Conservation (phyloP, 2,888 invertebrate species). For the Zhuqinia jingwanae region DNA sequence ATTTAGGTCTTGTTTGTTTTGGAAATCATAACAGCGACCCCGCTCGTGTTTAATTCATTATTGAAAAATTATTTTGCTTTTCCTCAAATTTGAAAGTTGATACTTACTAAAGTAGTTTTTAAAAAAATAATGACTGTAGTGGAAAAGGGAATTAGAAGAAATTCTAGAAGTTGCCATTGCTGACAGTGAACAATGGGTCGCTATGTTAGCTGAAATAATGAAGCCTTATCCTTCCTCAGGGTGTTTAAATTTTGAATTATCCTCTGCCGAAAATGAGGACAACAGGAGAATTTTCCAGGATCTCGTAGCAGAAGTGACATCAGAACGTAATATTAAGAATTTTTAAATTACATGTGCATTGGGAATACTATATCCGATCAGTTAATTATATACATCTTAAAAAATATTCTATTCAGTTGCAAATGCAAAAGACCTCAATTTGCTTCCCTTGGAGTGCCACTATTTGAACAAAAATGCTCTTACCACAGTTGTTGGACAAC, state of each 20-base stretch:
- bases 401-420: conserved; percentile 81
- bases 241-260: conserved; percentile 92
- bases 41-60: no score
- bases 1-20: no score
- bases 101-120: neutral
- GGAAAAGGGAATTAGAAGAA: conserved; percentile 95
- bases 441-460: conserved; percentile 97
- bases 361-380: no score
- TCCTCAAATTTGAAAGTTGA: no score
- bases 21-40: no score
- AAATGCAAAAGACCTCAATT: conserved; percentile 88
- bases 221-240: conserved; percentile 95
- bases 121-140: conserved; percentile 85
- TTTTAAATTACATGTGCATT: no score
- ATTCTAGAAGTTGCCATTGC: conserved; percentile 95
- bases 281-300: conserved; percentile 95
- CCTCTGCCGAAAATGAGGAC: conserved; percentile 89
- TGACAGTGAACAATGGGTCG: conserved; percentile 98
- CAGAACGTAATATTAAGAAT: conserved; percentile 75
- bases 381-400: conserved; percentile 12
- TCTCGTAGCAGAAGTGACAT: conserved; percentile 87
- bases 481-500: conserved; percentile 88
- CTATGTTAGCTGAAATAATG: conserved; percentile 97
- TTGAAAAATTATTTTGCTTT: no score
- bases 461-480: conserved; percentile 97